Evolutionary conservation across 2,888 invertebrate genomes (phyloP).

Genomic region (Bedellia somnulentella): DNA sequence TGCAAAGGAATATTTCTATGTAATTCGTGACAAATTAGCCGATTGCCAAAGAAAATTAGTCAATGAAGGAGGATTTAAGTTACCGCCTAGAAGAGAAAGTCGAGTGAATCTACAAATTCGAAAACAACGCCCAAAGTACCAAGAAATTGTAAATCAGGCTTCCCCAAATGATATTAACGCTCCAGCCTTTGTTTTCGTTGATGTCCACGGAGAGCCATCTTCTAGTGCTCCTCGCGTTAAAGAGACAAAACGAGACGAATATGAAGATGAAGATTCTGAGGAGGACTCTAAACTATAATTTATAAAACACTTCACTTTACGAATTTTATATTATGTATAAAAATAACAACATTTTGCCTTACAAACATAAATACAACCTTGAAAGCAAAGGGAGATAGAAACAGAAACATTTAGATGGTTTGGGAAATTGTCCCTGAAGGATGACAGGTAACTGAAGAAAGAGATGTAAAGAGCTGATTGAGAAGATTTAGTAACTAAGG

Average conservation of each 20-base stretch:
- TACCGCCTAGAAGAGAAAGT: slow-evolving; percentile 34
- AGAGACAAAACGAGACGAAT: slow-evolving; percentile 19
- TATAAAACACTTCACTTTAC: no score
- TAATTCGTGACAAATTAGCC: slow-evolving; percentile 54
- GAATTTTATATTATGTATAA: no score
- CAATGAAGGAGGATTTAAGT: slow-evolving; percentile 35
- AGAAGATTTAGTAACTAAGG: no score
- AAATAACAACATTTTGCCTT: no score
- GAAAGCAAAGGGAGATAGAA: no score
- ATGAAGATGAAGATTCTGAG: slow-evolving; percentile 11
- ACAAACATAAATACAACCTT: no score
- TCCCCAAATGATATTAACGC: slow-evolving; percentile 30
- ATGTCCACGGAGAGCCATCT: slow-evolving; percentile 27
- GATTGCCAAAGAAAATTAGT: slow-evolving; percentile 44
- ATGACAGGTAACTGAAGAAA: no score
- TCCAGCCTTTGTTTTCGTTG: slow-evolving; percentile 36
- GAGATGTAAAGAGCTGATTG: no score
- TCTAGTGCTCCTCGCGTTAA: not conserved
- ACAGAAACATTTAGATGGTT: no score
- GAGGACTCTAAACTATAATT: slow-evolving; percentile 49
- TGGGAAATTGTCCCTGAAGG: no score
- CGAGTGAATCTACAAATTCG: slow-evolving; percentile 19
- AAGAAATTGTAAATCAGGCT: slow-evolving; percentile 29
- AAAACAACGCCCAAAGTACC: slow-evolving; percentile 29
- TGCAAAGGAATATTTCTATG: slow-evolving; percentile 54